phyloP scores from a whole-genome alignment of 2,113 vertebrate genomes.

The Chloropsis cyanopogon region DNA sequence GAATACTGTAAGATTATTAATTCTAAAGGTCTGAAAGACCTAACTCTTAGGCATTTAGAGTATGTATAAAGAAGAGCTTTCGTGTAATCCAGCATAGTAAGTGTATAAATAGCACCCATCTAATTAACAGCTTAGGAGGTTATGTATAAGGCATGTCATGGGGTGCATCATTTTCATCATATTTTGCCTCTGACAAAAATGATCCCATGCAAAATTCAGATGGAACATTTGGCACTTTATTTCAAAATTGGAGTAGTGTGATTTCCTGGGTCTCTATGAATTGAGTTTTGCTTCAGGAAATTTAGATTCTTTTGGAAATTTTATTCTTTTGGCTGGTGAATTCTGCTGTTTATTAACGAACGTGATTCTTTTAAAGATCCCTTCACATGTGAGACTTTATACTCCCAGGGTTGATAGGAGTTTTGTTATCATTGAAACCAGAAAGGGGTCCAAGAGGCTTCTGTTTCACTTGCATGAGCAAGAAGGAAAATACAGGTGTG shows the following conservation, averaged over 20 bases:
- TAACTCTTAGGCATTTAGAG: not conserved
- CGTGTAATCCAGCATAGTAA: conserved; percentile 10
- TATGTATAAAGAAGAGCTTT: not conserved
- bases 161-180: not conserved
- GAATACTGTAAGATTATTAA: not conserved
- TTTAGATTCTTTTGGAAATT: too few species aligned
- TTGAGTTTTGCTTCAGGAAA: not conserved
- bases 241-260: not conserved
- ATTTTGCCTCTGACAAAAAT: not conserved
- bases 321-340: not conserved
- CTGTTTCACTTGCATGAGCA: not conserved
- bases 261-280: not conserved
- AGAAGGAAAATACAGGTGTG: not conserved
- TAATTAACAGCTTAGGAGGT: conserved; percentile 27
- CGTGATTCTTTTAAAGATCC: not conserved
- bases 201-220: not conserved
- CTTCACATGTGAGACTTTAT: not conserved
- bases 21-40: not conserved
- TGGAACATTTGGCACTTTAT: not conserved
- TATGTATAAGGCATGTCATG: not conserved
- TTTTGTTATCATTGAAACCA: not conserved
- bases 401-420: not conserved
- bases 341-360: not conserved
- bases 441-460: not conserved
- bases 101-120: conserved; percentile 19